Evolutionary conservation across 2,797 vertebrate genomes (phyloP).

Genomic region (Synaphobranchus kaupii): DNA sequence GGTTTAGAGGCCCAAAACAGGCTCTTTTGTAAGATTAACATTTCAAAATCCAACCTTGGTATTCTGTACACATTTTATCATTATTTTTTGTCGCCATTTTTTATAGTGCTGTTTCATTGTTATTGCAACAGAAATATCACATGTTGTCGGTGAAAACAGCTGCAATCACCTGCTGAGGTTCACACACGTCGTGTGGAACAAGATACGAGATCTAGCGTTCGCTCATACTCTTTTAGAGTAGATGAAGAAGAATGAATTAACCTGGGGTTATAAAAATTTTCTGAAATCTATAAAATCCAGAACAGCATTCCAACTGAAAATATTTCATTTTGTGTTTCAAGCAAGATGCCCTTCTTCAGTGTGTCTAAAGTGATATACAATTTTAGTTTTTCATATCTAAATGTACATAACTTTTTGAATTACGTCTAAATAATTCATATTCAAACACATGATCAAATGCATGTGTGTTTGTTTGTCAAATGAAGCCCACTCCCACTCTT

Average conservation of each 20-base stretch:
- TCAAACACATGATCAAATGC: not conserved
- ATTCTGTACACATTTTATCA: not conserved
- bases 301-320: too few relatives aligned
- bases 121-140: not conserved
- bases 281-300: not conserved
- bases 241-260: too few relatives aligned
- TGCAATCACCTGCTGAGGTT: not conserved
- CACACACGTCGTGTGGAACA: not conserved
- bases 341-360: too few relatives aligned
- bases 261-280: not conserved
- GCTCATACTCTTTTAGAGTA: not conserved
- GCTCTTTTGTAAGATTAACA: not conserved
- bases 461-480: not conserved
- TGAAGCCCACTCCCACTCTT: not conserved
- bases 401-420: not conserved
- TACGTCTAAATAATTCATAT: not conserved
- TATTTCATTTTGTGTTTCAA: too few relatives aligned
- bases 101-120: not conserved
- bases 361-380: too few relatives aligned
- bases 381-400: not conserved
- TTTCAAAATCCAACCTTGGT: not conserved
- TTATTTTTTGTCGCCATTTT: not conserved
- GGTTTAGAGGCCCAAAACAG: too few relatives aligned
- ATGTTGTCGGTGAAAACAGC: not conserved
- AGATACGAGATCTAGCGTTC: not conserved